A percentile compares a stretch with the other conserved stretches of the same genome.
Conservation (phyloP, 2,113 vertebrate genomes). For the Gallinago jamesoni region DNA sequence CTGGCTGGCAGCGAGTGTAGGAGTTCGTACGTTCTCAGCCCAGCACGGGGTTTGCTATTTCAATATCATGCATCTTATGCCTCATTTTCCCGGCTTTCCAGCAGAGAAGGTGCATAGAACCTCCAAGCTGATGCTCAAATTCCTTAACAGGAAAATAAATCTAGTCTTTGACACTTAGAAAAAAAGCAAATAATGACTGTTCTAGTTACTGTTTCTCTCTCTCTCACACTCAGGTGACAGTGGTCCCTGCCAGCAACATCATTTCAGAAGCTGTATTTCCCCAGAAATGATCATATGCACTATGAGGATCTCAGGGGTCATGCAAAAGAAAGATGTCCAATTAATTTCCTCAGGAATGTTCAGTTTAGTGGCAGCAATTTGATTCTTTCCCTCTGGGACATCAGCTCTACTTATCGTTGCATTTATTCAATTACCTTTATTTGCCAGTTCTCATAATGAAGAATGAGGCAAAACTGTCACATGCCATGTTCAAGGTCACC, state of each 20-base stretch:
- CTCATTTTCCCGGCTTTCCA: not conserved
- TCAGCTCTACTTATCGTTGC: not conserved
- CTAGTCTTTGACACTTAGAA: not conserved
- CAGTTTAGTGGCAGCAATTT: not conserved
- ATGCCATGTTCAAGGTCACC: not conserved
- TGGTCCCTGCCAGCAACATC: not conserved
- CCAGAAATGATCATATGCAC: not conserved
- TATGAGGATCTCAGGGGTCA: not conserved
- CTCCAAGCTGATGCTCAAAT: not conserved
- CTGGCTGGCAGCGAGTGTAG: not conserved
- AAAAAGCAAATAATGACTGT: not conserved
- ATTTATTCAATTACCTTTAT: not conserved
- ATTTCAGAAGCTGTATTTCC: not conserved
- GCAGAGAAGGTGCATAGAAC: not conserved
- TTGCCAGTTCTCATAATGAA: not conserved
- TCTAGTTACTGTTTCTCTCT: not conserved
- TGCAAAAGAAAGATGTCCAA: not conserved
- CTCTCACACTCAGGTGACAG: not conserved
- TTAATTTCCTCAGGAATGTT: conserved; percentile 32
- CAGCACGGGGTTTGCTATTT: not conserved
- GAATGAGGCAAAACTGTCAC: not conserved
- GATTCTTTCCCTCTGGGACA: not conserved
- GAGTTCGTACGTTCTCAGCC: not conserved
- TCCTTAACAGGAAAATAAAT: not conserved
- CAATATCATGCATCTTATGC: not conserved